Conservation (phyloP, 92 coral and sea anemone genomes). For the Zoanthus sociatus region DNA sequence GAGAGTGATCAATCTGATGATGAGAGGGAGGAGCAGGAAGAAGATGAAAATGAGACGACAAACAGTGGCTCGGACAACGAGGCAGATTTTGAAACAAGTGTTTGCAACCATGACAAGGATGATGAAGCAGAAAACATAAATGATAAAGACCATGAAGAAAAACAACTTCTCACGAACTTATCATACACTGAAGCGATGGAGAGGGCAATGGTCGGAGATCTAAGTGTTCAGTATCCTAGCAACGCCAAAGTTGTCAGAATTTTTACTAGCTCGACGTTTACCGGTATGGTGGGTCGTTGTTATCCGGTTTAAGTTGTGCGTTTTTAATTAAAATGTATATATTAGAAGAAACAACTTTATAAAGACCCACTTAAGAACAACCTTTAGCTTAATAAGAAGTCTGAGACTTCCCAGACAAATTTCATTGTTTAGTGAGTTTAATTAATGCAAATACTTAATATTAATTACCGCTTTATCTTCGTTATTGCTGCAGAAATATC, state of each 20-base stretch:
- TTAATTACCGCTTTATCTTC: no score
- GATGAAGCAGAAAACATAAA: conserved; percentile 21
- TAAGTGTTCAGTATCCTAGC: conserved; percentile 83
- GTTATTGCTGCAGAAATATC: no score
- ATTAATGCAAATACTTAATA: no score
- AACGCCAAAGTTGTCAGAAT: conserved; percentile 91
- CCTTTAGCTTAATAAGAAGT: no score
- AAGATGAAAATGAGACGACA: background rate
- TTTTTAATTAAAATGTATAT: no score
- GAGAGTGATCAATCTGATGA: background rate
- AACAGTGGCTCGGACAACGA: no score
- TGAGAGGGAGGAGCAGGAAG: conserved; percentile 43
- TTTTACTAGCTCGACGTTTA: conserved; percentile 97
- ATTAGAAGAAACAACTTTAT: no score
- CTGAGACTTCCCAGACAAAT: no score
- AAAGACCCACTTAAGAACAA: no score
- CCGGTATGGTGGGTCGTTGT: conserved; percentile 65
- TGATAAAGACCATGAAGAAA: conserved; percentile 5
- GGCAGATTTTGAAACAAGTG: no score
- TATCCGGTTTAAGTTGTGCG: background rate
- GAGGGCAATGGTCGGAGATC: conserved; percentile 85
- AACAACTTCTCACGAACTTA: conserved; percentile 39
- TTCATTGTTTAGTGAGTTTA: no score
- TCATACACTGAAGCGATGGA: conserved; percentile 66
- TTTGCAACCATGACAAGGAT: background rate